These are phyloP conservation scores for Phrynocephalus forsythii DNA, from an alignment of 2,797 vertebrate genomes.

Conservation along the genomic window DNA sequence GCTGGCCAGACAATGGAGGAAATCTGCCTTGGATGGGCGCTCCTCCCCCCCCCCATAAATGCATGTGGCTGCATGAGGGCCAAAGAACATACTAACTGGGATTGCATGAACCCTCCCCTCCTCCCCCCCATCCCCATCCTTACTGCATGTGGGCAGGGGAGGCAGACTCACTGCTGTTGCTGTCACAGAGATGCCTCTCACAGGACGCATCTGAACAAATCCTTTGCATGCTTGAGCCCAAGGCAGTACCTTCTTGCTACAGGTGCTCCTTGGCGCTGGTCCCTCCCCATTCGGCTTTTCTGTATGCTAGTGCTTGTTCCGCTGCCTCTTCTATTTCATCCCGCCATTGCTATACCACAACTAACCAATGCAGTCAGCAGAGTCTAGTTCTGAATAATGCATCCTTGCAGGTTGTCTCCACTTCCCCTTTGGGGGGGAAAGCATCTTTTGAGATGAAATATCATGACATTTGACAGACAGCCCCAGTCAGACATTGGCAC, in stretches of 20 bases:
- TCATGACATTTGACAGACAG: not conserved
- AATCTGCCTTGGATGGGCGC: not conserved
- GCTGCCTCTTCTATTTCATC: not conserved
- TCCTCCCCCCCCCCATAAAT: not conserved
- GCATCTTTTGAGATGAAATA: too few relatives aligned
- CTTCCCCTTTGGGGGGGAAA: not conserved
- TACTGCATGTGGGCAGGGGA: not conserved
- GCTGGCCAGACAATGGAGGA: too few relatives aligned
- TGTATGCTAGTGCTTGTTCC: not conserved
- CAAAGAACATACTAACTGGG: slow-evolving; percentile 67
- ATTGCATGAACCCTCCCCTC: slow-evolving; percentile 38
- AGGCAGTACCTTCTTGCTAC: not conserved
- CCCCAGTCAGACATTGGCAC: not conserved
- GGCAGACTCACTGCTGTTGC: slow-evolving; percentile 66
- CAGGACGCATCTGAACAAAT: not conserved
- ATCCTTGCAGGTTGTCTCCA: too few relatives aligned
- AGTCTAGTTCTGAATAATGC: not conserved
- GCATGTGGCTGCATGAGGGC: slow-evolving; percentile 57
- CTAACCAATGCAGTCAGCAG: not conserved
- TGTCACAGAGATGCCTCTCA: slow-evolving; percentile 46
- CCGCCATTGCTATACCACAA: not conserved
- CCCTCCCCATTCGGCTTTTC: too few relatives aligned
- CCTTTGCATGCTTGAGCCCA: slow-evolving; percentile 47
- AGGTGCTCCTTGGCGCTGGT: not conserved
- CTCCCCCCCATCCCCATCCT: not conserved